A percentile compares a stretch with the other conserved stretches of the same genome.
phyloP scores from a whole-genome alignment of 1,140 invertebrate genomes.

The Eumeta japonica region DNA sequence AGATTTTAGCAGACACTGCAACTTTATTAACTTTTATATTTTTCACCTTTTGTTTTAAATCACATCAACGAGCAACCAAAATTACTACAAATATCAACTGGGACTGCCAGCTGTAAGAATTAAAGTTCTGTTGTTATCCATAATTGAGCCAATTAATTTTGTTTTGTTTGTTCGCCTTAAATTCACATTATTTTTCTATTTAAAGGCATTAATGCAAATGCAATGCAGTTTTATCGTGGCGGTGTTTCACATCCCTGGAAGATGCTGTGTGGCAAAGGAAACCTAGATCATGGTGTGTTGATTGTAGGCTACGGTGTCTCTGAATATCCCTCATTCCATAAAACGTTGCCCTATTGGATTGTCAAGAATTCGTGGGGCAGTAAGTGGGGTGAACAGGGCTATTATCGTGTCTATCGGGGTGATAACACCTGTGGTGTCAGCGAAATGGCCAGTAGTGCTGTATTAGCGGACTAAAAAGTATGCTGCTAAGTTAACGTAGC shows the following conservation, averaged over 20 bases:
- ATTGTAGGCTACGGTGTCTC: conserved; percentile 77
- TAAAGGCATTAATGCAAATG: conserved; percentile 88
- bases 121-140: no score
- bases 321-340: conserved; percentile 78
- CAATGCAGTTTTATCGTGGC: conserved; percentile 97
- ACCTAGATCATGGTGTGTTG: conserved; percentile 88
- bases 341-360: conserved; percentile 85
- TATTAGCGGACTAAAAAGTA: no score
- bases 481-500: no score
- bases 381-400: conserved; percentile 88
- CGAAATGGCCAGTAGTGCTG: conserved; percentile 84
- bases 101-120: no score
- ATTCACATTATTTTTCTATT: no score
- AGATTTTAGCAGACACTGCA: no score
- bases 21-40: no score
- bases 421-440: conserved; percentile 94
- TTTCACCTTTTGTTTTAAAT: no score
- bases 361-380: conserved; percentile 92
- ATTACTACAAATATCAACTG: no score
- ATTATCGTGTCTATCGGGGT: conserved; percentile 92
- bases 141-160: no score
- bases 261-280: conserved; percentile 77
- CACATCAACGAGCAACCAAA: no score
- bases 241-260: conserved; percentile 95
- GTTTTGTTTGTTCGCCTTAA: no score